Base-by-base conservation (phyloP, 2,888 invertebrate species). In the Loripinus fragilis region DNA sequence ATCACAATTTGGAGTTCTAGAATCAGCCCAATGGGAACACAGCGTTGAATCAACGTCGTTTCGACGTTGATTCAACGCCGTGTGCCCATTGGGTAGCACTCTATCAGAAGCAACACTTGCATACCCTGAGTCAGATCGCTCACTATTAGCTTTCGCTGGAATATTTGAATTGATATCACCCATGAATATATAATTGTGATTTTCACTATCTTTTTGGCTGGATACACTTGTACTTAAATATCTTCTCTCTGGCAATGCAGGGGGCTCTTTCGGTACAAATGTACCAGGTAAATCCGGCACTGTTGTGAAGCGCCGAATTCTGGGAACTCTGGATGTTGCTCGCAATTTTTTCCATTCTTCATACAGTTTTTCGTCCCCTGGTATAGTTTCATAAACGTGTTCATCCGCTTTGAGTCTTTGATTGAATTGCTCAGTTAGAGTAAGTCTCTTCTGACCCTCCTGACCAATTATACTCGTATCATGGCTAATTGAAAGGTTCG, bases 311-410 rank as follows among this genome's bases (percentile, higher is more conserved):
- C 85, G 78, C 23, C 84, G 78, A 50, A 85, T 79, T 66, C 74
- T 80, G 8, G 84, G 82, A 48, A 83, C 80, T 75, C 80, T 77
- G 10, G 84, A 76, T 50, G 78, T 76, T 38, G 70, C 71, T 33
- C 86, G 66, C 79, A 86, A 74, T 76, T 81, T 74, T 67, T 86
- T 83, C 79, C 85, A 81, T 74, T 88, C 86, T 45, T 85, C 86
- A 70, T 88, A 88, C 50, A 85, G 70, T 45, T 85, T 78, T 68
- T 86, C 86, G 67, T 88, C 87, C 7, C 87, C 87, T 2, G 87
- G 87, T 42, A 88, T 88, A 23, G 87, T 88, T 80, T 88, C 87
- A 25, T 88, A 88, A 25, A 88, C 87, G 60, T 88, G 87, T 67
- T 88, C 86, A 35, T 87, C 87, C n/a, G 81, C 73, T 64, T 78